phyloP scores from a whole-genome alignment of 2,113 vertebrate species.

The Phocoena sinus region DNA sequence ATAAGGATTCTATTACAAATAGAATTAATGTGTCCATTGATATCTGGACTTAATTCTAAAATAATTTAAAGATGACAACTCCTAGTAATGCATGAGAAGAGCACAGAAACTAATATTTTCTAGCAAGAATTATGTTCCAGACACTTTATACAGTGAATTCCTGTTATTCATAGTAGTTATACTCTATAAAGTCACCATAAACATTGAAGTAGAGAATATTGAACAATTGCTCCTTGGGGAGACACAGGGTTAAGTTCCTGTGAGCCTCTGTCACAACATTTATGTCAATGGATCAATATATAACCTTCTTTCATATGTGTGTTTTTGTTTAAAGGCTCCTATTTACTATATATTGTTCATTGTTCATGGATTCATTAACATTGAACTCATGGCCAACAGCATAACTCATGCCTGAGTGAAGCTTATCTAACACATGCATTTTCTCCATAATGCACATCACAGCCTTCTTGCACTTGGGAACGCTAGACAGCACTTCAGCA shows the following conservation, averaged over 20 bases:
- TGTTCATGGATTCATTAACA: background rate
- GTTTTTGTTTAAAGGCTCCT: background rate
- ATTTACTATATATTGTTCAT: background rate
- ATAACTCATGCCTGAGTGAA: background rate
- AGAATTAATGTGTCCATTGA: background rate
- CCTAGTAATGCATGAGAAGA: background rate
- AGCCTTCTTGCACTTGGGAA: background rate
- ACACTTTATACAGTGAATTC: background rate
- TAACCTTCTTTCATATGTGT: background rate
- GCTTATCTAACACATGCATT: background rate
- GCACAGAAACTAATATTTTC: background rate
- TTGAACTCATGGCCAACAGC: background rate
- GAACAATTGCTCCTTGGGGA: background rate
- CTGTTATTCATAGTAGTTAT: background rate
- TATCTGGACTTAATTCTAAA: background rate
- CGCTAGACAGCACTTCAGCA: background rate
- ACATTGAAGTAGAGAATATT: background rate
- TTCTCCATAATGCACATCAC: background rate
- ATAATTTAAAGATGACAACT: background rate
- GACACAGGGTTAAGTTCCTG: background rate
- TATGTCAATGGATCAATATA: background rate
- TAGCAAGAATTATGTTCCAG: background rate
- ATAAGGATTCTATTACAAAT: background rate
- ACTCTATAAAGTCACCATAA: background rate
- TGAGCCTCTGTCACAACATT: background rate